Base-by-base conservation (phyloP, 2,113 vertebrate species). In the Neomonachus schauinslandi region DNA sequence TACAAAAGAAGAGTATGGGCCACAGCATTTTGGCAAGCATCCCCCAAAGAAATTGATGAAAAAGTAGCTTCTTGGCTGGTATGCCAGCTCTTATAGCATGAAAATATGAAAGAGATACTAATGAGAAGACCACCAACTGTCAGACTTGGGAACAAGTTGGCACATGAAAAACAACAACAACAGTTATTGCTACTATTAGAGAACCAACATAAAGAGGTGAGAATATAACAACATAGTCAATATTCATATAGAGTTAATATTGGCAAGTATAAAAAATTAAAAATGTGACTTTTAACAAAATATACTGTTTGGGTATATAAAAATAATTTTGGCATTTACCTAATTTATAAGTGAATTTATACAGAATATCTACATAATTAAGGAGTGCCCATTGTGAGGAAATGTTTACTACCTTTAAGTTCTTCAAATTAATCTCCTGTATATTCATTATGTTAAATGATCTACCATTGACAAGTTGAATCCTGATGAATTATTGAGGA, bases 61-160 rank as follows among this genome's bases (percentile, higher is more conserved):
- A 92, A 94, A 72, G 19, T 77, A 83, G 49, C 31, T 94, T 82
- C 71, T 82, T 93, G 22, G 88, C 51, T 95, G 22, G 9, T 76
- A n/a, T 89, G 77, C 77, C 89, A 98, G 39, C 33, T 97, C 72
- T 91, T 91, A 55, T 1, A 81, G 51, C 36, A 95, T 91, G 49
- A 83, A 97, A 98, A 91, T 93, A 63, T 86, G 57, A 96, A 82
- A 95, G 79, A 71, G 82, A 57, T 89, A 87, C 74, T 94, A 96
- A 97, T 95, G 85, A 95, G 71, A 93, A 97, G 36, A 69, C 12
- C 65, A 96, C 71, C 65, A 97, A 65, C 95, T 95, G 42, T 97
- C 89, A 95, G 72, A 93, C 15, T 69, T 65, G 55, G 36, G 42
- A 96, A 71, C 5, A 77, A 97, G 36, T 39, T 97, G 93, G 89